phyloP scores from a whole-genome alignment of 1,140 invertebrate genomes.

The Drosophila insularis region DNA sequence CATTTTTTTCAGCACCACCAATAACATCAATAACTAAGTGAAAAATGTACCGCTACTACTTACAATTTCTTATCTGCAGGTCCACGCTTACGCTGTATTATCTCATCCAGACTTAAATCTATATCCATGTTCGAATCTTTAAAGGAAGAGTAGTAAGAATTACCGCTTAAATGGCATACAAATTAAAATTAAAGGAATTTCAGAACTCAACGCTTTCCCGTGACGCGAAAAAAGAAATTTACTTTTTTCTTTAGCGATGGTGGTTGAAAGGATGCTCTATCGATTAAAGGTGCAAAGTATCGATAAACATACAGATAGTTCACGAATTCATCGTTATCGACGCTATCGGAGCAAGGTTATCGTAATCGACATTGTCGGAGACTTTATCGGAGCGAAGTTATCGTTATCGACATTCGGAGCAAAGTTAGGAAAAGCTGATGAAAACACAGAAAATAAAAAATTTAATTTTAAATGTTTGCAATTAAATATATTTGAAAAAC shows the following conservation, averaged over 20 bases:
- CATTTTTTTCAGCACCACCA: slow-evolving; percentile 48
- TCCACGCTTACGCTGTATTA: slow-evolving; percentile 61
- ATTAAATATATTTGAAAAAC: not conserved
- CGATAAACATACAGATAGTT: no score
- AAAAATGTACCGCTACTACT: slow-evolving; percentile 31
- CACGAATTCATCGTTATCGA: no score
- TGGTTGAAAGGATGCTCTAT: not conserved
- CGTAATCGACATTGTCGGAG: no score
- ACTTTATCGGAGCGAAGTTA: no score
- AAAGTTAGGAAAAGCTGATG: not conserved
- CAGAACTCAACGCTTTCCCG: not conserved
- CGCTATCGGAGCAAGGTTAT: no score
- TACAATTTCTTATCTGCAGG: slow-evolving; percentile 58
- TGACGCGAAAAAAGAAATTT: not conserved
- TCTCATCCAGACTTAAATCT: slow-evolving; percentile 63
- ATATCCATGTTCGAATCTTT: slow-evolving; percentile 40
- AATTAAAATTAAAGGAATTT: not conserved
- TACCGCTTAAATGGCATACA: not conserved
- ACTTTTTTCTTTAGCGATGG: not conserved
- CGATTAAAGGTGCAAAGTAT: not conserved
- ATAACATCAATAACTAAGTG: not conserved
- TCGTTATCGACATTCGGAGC: no score
- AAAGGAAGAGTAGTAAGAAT: not conserved
- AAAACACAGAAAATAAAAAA: slow-evolving; percentile 6
- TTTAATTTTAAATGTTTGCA: not conserved